Evolutionary conservation across 2,113 vertebrate species (phyloP).

Genomic region (Hippotragus niger): DNA sequence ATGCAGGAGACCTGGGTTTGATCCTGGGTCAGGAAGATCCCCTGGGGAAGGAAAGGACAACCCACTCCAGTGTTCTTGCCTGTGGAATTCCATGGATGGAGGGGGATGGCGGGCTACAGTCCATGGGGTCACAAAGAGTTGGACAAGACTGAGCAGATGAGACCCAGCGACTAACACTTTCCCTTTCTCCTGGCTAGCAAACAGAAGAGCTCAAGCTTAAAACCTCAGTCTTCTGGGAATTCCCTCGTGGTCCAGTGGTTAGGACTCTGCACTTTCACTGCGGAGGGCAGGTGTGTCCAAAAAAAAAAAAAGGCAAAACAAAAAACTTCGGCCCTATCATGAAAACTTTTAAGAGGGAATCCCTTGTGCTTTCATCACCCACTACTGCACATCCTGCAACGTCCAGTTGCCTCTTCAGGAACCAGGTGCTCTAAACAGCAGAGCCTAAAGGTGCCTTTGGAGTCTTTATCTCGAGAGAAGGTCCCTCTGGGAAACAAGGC

Average conservation of each 20-base stretch:
- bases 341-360: neutral
- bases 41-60: neutral
- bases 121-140: neutral
- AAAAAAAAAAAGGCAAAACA: no score
- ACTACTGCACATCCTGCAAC: no score
- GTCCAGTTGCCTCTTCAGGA: accelerated
- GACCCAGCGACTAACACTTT: neutral
- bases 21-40: neutral
- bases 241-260: neutral
- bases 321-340: neutral
- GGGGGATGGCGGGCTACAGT: no score
- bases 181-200: neutral
- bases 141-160: neutral
- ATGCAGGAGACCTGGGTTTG: neutral
- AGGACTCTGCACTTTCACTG: neutral
- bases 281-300: neutral
- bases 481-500: neutral
- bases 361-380: neutral
- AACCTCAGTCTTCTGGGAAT: neutral
- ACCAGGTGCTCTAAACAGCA: neutral
- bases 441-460: neutral
- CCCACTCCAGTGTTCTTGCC: no score
- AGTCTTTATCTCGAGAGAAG: neutral
- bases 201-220: neutral
- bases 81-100: no score